Conservation (phyloP, 1,140 invertebrate genomes). For the Archegozetes longisetosus region DNA sequence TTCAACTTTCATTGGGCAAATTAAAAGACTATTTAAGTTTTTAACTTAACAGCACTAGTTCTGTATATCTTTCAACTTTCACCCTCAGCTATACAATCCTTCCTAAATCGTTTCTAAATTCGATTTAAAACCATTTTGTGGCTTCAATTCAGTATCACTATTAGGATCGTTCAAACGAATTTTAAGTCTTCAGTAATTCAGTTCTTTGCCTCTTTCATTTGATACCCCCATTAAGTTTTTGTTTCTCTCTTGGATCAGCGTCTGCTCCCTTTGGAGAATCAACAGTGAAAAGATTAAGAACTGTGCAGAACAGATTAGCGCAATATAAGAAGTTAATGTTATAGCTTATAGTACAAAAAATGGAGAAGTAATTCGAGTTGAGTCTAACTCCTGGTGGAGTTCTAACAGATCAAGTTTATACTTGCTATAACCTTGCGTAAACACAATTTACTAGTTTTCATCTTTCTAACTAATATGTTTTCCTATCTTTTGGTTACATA, state of each 20-base stretch:
- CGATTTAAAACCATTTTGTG: neutral
- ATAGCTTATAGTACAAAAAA: neutral
- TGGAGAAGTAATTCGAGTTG: neutral
- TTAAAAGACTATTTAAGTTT: neutral
- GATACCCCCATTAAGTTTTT: neutral
- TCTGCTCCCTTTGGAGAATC: no score
- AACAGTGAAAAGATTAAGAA: neutral
- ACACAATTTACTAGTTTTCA: no score
- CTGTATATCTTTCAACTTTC: neutral
- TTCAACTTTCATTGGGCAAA: neutral
- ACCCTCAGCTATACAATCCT: neutral
- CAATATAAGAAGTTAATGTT: neutral
- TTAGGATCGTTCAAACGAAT: neutral
- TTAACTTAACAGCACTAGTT: neutral
- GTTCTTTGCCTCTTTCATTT: neutral
- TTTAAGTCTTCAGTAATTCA: neutral
- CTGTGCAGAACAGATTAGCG: neutral
- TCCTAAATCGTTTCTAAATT: neutral
- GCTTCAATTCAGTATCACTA: neutral
- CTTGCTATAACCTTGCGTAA: no score
- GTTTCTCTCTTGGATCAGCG: neutral
- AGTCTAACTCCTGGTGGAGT: neutral
- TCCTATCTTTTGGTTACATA: no score
- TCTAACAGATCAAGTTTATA: no score
- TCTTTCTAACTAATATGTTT: no score